Conservation (phyloP, 2,888 invertebrate species). For the Drosophila anceps region DNA sequence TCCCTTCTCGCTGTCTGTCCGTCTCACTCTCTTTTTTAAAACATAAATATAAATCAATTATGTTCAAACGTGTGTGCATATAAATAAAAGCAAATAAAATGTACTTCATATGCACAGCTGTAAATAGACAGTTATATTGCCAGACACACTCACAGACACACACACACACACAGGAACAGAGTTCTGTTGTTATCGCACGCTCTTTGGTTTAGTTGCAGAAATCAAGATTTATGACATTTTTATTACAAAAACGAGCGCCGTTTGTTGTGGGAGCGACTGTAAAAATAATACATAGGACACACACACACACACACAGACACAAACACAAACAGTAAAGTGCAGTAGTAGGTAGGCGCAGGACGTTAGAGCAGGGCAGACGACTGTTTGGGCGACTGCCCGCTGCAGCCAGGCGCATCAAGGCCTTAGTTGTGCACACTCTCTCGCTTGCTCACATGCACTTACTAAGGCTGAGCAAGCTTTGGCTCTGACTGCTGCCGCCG, state of each 20-base stretch:
- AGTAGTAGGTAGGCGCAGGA: not conserved
- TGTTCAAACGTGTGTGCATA: constrained; percentile 52
- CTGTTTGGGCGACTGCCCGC: constrained; percentile 17
- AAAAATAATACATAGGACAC: constrained; percentile 50
- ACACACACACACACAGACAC: not conserved
- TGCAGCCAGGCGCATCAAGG: constrained; percentile 70
- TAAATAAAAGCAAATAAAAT: constrained; percentile 76
- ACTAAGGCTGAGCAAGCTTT: constrained; percentile 38
- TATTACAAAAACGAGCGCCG: constrained; percentile 75
- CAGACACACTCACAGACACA: constrained; percentile 17
- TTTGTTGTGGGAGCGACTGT: constrained; percentile 58
- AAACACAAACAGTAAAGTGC: constrained; percentile 5
- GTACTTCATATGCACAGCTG: constrained; percentile 69
- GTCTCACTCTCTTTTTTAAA: not conserved
- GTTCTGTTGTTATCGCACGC: constrained; percentile 63
- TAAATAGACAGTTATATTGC: constrained; percentile 76
- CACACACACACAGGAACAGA: constrained; percentile 5
- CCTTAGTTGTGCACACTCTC: constrained; percentile 57
- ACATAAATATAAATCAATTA: constrained; percentile 49
- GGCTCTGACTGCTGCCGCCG: constrained; percentile 61
- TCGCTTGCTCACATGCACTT: constrained; percentile 20
- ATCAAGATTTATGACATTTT: constrained; percentile 82
- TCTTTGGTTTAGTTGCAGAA: constrained; percentile 74
- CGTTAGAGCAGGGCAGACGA: not conserved
- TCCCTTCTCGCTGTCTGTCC: no score